A percentile compares a stretch with the other conserved stretches of the same genome.
Conservation (phyloP, 2,888 invertebrate species). For the Labia minor region DNA sequence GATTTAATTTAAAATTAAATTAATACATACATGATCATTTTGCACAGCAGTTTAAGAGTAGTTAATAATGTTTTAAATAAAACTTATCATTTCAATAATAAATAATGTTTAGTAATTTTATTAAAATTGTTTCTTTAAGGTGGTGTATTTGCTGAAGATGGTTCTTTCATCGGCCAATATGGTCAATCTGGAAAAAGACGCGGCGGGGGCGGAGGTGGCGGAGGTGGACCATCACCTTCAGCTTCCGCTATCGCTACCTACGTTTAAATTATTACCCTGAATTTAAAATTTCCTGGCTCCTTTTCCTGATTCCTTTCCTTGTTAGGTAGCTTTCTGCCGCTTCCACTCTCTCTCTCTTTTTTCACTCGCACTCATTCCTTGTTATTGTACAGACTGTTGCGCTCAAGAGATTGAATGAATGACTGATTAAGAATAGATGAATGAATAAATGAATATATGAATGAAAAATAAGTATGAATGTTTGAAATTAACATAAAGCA, state of each 20-base stretch:
- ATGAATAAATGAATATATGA: background rate
- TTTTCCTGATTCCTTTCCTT: background rate
- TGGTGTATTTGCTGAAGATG: conserved; percentile 93
- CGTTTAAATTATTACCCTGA: conserved; percentile 32
- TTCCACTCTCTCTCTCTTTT: background rate
- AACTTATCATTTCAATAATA: too few species aligned
- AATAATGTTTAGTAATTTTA: too few species aligned
- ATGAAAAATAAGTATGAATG: background rate
- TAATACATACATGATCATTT: too few species aligned
- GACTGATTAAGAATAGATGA: background rate
- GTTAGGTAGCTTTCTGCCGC: background rate
- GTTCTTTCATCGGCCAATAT: conserved; percentile 95
- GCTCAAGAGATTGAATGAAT: background rate
- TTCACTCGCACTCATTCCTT: conserved; percentile 14
- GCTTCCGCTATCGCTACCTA: conserved; percentile 43
- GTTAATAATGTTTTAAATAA: too few species aligned
- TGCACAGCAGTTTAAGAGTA: too few species aligned
- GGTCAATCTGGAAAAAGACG: conserved; percentile 48
- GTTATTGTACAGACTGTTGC: conserved; percentile 8
- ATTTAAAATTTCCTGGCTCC: background rate
- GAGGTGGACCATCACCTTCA: conserved; percentile 28
- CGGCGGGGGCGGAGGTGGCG: conserved; percentile 19
- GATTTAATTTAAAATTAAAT: too few species aligned
- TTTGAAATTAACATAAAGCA: background rate
- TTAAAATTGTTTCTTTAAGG: too few species aligned